Base-by-base conservation (phyloP, 2,797 vertebrate species). In the Antrozous pallidus region DNA sequence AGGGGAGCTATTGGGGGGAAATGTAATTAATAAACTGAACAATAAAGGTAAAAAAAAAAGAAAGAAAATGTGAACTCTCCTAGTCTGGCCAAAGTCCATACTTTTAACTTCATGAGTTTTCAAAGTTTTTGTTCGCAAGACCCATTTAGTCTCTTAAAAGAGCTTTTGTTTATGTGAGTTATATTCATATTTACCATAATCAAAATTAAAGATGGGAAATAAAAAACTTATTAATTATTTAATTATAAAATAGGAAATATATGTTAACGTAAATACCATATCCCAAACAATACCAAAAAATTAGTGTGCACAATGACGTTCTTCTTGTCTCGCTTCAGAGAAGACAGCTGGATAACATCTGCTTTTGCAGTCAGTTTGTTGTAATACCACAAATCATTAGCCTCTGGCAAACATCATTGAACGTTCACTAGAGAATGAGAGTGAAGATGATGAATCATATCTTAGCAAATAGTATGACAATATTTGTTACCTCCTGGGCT, bases 321-420 rank as follows among this genome's bases (percentile, higher is more conserved):
- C 8, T 81, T 93, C 90, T 45, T n/a, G 38, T 80, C 63, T 93
- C 16, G 24, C 45, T 94, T 92, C 81, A 71, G 54, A 71, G 61
- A 91, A 87, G 54, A 65, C 28, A 74, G 63, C 36, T 47, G 31
- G 81, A 22, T 94, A 58, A 82, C 58, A 8, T 40, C 16, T 54
- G 70, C 18, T 78, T 84, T 70, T 93, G 36, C 17, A 22, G 87
- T 73, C n/a, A 61, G 17, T 78, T 89, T 89, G 5, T 71, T 75
- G n/a, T 89, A 45, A 38, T 51, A 61, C 33, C 11, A 36, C n/a
- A 75, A 45, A 81, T 80, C 51, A 65, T 61, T 92, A 65, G 18
- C 82, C 9, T 65, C 61, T 61, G 0, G 13, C 61, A 87, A 90
- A 83, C 1, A 8, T 69, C 9, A n/a, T 1, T 74, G 61, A 67